Conservation (phyloP, 2,888 invertebrate genomes). For the Disparrhopalites patrizii region DNA sequence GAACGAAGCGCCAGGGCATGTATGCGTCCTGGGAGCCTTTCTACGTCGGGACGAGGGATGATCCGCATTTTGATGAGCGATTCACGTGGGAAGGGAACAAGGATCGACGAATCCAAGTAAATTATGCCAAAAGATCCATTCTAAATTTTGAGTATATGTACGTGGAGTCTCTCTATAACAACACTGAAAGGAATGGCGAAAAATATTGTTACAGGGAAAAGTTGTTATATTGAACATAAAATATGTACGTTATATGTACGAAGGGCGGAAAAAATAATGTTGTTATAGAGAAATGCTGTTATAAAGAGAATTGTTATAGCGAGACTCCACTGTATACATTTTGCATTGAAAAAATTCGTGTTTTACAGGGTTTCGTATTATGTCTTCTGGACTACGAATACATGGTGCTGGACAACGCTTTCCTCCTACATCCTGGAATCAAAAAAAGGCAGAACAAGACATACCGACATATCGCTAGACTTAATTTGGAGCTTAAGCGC, state of each 20-base stretch:
- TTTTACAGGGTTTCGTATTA: constrained; percentile 74
- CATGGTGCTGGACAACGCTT: constrained; percentile 86
- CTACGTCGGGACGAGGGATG: constrained; percentile 77
- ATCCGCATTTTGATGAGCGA: constrained; percentile 69
- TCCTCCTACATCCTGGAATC: constrained; percentile 73
- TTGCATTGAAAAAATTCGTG: constrained; percentile 22
- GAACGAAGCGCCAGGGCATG: constrained; percentile 77
- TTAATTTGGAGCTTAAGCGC: too few relatives aligned
- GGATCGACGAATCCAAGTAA: constrained; percentile 93
- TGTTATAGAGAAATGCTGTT: too few relatives aligned
- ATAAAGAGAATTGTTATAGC: background rate
- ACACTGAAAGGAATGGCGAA: too few relatives aligned
- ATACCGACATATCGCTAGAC: too few relatives aligned
- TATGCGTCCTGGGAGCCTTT: constrained; percentile 90
- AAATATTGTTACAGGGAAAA: too few relatives aligned
- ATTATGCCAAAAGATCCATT: background rate
- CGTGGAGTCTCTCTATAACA: too few relatives aligned
- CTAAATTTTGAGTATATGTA: background rate
- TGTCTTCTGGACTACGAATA: constrained; percentile 90
- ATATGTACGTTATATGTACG: too few relatives aligned
- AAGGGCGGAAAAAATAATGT: too few relatives aligned
- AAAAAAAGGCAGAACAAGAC: background rate
- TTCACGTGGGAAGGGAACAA: constrained; percentile 92
- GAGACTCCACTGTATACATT: too few relatives aligned
- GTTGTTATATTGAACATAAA: too few relatives aligned